phyloP scores from a whole-genome alignment of 2,113 vertebrate genomes.

The Genyomyrus donnyi region DNA sequence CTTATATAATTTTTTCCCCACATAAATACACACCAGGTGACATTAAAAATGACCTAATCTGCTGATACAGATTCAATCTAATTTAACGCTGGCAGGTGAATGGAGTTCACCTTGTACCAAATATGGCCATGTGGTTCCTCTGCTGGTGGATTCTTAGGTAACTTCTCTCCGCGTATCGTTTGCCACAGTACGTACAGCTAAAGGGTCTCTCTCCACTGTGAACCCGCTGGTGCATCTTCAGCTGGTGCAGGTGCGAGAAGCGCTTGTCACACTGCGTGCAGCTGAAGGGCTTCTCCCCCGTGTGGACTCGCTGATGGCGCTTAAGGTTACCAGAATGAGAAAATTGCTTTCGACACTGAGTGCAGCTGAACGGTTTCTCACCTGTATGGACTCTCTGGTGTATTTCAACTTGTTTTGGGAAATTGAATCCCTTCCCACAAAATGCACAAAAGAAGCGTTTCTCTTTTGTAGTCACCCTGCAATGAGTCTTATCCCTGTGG shows the following conservation, averaged over 20 bases:
- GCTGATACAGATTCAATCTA: background rate
- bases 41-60: background rate
- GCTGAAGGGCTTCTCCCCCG: slow-evolving; percentile 19
- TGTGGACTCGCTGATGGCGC: slow-evolving; percentile 17
- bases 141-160: slow-evolving; percentile 20
- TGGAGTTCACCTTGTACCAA: background rate
- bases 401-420: slow-evolving; percentile 19
- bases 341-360: slow-evolving; percentile 15
- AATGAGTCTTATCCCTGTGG: background rate
- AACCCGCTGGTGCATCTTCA: slow-evolving; percentile 19
- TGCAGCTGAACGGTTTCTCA: slow-evolving; percentile 20
- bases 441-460: slow-evolving; percentile 19
- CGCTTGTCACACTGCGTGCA: slow-evolving; percentile 14
- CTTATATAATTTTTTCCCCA: background rate
- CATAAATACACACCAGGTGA: background rate
- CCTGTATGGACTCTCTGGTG: slow-evolving; percentile 22
- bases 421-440: slow-evolving; percentile 19
- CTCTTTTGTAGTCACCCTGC: background rate
- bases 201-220: slow-evolving; percentile 19
- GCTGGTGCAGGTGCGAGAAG: slow-evolving; percentile 21
- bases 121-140: slow-evolving; percentile 5
- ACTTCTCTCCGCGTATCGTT: slow-evolving; percentile 16
- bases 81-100: background rate
- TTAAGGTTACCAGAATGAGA: slow-evolving; percentile 21
- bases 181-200: slow-evolving; percentile 10